Percentiles rank a stretch among this genome's conserved stretches.
Conservation (phyloP, 2,888 invertebrate genomes). For the Agriotes lineatus region DNA sequence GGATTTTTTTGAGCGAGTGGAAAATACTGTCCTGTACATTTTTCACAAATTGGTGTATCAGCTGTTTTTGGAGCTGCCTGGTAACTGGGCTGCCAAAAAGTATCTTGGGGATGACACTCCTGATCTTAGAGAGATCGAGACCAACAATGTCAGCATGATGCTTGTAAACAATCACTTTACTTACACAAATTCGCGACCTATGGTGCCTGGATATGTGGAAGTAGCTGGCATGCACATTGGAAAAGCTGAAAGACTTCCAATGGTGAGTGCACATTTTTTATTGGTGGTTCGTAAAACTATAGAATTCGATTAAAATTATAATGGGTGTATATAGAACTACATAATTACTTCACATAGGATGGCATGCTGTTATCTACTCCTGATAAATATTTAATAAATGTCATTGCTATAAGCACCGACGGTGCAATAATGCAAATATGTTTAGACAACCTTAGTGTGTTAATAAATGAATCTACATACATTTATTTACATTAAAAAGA, state of each 20-base stretch:
- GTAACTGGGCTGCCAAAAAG: conserved; percentile 46
- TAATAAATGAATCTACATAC: too few species aligned
- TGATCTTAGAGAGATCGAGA: conserved; percentile 67
- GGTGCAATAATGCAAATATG: too few species aligned
- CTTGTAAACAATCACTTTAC: conserved; percentile 67
- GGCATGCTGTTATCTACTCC: too few species aligned
- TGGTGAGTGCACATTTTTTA: too few species aligned
- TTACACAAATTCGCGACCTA: conserved; percentile 62
- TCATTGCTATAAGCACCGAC: too few species aligned
- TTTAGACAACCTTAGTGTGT: too few species aligned
- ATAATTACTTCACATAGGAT: too few species aligned
- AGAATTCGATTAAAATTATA: too few species aligned
- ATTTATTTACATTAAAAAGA: too few species aligned
- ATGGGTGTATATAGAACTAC: too few species aligned
- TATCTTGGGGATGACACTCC: conserved; percentile 66
- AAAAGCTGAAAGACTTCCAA: conserved; percentile 63
- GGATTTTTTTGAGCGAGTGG: conserved; percentile 61
- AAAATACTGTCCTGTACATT: conserved; percentile 62
- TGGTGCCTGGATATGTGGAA: conserved; percentile 44
- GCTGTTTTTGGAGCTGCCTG: conserved; percentile 41
- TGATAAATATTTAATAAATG: too few species aligned
- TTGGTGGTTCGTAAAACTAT: too few species aligned
- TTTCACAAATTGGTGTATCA: conserved; percentile 32
- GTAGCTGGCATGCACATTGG: conserved; percentile 73
- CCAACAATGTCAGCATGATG: conserved; percentile 64